phyloP scores from a whole-genome alignment of 2,113 vertebrate species.

The Indicator maculatus region DNA sequence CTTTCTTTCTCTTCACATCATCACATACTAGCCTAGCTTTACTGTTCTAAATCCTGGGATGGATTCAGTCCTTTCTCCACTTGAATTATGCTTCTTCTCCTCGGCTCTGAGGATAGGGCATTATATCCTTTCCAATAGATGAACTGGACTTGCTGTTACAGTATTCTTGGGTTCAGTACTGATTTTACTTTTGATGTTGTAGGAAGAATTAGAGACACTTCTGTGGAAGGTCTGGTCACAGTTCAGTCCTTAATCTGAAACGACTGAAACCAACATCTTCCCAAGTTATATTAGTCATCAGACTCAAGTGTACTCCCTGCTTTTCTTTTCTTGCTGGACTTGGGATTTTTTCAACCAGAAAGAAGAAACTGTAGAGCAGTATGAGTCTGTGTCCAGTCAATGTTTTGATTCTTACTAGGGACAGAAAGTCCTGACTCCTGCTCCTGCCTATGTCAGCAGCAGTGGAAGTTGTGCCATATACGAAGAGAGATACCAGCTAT shows the following conservation, averaged over 20 bases:
- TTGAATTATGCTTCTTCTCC: neutral
- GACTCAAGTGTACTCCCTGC: neutral
- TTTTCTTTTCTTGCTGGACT: neutral
- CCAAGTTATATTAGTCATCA: neutral
- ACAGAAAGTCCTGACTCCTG: neutral
- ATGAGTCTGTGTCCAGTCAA: accelerated
- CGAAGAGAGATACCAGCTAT: neutral
- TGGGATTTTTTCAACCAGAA: neutral
- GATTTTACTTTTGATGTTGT: neutral
- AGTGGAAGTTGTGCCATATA: neutral
- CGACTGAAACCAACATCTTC: neutral
- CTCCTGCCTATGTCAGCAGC: neutral
- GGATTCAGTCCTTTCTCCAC: neutral
- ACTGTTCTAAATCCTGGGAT: neutral
- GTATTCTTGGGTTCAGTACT: neutral
- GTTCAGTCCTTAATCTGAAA: neutral
- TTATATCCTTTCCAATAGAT: neutral
- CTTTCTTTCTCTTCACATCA: neutral
- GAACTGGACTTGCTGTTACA: neutral
- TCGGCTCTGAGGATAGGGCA: neutral
- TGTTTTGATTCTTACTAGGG: neutral
- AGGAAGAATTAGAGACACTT: neutral
- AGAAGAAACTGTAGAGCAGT: neutral
- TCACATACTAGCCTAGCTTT: neutral
- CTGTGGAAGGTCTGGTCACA: neutral